Evolutionary conservation across 2,113 vertebrate species (phyloP), one percentile per base, ranked within the genome.

Genomic region (Myotis brandtii): DNA sequence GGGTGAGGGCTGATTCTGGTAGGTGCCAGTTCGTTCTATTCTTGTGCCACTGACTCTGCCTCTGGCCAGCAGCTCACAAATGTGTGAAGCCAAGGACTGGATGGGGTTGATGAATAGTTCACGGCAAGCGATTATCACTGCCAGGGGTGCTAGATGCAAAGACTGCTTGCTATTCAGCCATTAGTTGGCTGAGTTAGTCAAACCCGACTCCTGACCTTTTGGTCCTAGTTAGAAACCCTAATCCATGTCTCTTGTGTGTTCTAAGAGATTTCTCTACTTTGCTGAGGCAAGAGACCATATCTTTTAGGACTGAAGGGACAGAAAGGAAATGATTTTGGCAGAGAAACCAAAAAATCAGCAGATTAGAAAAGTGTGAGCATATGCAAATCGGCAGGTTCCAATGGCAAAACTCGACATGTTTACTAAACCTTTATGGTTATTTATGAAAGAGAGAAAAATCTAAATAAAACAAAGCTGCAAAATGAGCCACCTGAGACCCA

Each of bases 401-500:
- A 30, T 3, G 91, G 93, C 66, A 83, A 85, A 84, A 86, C 73
- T 91, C 69, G 16, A 40, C 81, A 2, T 76, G 92, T 92, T 95
- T 95, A 95, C 95, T 80, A 81, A 97, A 81, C 14, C 54, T 46
- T 89, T 56, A 91, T 77, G 83, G 86, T 95, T 96, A 95, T 97
- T 97, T 95, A 95, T 46, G n/a, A 95, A 93, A 86, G 69, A 56
- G 56, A 91, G 56, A 95, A 90, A 52, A 80, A 91, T 13, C 64
- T 93, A 95, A 94, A 83, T 84, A 96, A 96, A 89, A 76, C 77
- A 96, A 93, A 95, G 93, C 80, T 91, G 82, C 86, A 86, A 95
- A 89, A 93, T 54, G 76, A 81, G 93, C 66, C 95, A 96, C 86
- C 94, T 87, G 96, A 96, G 94, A 95, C 6, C 93, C 86, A 64